Evolutionary conservation across 2,113 vertebrate species (phyloP).

Genomic region (Zonotrichia leucophrys): DNA sequence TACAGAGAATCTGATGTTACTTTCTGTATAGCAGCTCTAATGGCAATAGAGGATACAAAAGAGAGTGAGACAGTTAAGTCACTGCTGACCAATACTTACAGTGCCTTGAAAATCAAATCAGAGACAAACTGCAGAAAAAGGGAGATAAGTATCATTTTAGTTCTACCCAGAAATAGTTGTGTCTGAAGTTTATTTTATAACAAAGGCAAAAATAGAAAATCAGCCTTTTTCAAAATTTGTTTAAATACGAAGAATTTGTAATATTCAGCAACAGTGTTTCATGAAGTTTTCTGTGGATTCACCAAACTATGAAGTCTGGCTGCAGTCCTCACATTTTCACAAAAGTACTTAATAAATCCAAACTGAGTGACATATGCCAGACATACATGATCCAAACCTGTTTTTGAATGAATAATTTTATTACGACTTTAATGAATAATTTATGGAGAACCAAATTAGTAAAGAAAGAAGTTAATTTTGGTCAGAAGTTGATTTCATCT

Average conservation of each 20-base stretch:
- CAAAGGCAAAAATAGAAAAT: neutral
- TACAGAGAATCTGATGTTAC: neutral
- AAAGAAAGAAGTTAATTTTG: neutral
- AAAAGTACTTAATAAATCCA: neutral
- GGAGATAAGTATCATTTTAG: neutral
- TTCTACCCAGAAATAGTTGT: neutral
- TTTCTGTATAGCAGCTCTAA: neutral
- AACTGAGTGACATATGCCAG: neutral
- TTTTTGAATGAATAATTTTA: neutral
- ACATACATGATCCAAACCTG: neutral
- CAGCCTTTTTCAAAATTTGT: neutral
- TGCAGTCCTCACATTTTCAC: neutral
- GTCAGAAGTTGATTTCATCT: neutral
- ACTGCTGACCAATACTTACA: conserved; percentile 15
- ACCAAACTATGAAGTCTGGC: neutral
- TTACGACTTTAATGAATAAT: neutral
- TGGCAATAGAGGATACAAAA: neutral
- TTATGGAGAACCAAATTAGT: neutral
- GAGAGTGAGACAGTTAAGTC: neutral
- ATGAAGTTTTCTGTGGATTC: neutral
- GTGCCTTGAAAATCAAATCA: conserved; percentile 33
- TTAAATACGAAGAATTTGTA: accelerated
- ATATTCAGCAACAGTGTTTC: neutral
- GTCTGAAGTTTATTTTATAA: neutral
- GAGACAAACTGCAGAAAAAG: conserved; percentile 30